Evolutionary conservation across 2,888 invertebrate genomes (phyloP).

Genomic region (Meiosimyza decipiens): DNA sequence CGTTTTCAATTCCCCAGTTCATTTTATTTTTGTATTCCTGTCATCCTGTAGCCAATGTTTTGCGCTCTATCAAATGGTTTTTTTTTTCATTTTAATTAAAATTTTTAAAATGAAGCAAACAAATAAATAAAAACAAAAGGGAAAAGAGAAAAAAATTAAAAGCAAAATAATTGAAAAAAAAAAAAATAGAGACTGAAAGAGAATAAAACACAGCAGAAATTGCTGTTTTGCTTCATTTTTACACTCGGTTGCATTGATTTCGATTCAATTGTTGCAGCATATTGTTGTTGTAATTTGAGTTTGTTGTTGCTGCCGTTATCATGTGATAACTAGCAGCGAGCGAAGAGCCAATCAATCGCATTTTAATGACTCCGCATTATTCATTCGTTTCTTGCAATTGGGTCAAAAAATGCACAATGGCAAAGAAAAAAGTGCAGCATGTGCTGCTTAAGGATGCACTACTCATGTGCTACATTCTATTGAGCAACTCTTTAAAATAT

Average conservation of each 20-base stretch:
- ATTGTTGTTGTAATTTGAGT: constrained; percentile 45
- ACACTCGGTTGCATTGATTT: background rate
- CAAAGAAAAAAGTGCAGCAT: too few species aligned
- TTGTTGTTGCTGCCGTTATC: constrained; percentile 4
- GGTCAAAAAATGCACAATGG: too few species aligned
- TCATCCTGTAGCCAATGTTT: constrained; percentile 2
- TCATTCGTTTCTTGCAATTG: too few species aligned
- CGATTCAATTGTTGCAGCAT: constrained; percentile 44
- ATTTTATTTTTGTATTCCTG: constrained; percentile 1
- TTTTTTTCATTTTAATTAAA: constrained; percentile 22
- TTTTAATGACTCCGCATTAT: too few species aligned
- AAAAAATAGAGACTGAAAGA: too few species aligned
- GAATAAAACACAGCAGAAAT: too few species aligned
- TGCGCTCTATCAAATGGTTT: background rate
- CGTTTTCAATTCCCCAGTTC: background rate
- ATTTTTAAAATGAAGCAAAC: constrained; percentile 8
- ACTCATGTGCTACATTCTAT: too few species aligned
- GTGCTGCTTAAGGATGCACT: too few species aligned
- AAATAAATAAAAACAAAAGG: constrained; percentile 9
- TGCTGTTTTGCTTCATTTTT: too few species aligned
- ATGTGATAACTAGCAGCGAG: background rate
- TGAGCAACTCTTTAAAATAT: too few species aligned
- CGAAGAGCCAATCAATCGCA: too few species aligned
- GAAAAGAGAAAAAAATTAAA: constrained; percentile 37
- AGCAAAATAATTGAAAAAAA: too few species aligned